Evolutionary conservation across 2,888 invertebrate genomes (phyloP).

Genomic region (Gymnocheta viridis): DNA sequence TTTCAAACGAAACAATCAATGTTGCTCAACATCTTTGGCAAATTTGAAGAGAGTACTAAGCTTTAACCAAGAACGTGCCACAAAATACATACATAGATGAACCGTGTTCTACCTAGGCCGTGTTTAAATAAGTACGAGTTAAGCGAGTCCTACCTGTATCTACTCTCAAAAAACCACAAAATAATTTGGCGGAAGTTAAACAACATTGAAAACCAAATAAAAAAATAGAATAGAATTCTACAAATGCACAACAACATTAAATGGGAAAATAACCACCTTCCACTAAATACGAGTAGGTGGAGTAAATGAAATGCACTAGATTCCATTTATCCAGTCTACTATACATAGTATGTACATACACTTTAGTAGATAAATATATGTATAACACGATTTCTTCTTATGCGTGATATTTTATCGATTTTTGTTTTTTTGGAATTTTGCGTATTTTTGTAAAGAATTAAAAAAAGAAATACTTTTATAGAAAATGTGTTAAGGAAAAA

Average conservation of each 20-base stretch:
- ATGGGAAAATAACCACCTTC: background rate
- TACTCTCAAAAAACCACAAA: slow-evolving; percentile 4
- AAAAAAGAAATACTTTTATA: slow-evolving; percentile 20
- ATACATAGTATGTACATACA: background rate
- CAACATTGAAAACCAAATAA: background rate
- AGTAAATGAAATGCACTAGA: slow-evolving; percentile 23
- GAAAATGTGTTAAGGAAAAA: slow-evolving; percentile 5
- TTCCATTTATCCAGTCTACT: slow-evolving; percentile 2
- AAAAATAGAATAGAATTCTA: background rate
- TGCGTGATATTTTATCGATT: slow-evolving; percentile 50
- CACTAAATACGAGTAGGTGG: slow-evolving; percentile 8
- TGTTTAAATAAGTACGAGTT: no score
- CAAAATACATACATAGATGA: no score
- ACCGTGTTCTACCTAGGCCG: no score
- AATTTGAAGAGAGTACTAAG: no score
- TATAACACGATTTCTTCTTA: slow-evolving; percentile 16
- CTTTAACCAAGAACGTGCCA: no score
- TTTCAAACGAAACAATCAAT: no score
- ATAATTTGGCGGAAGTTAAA: slow-evolving; percentile 8
- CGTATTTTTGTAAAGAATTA: background rate
- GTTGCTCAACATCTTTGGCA: no score
- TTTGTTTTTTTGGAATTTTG: background rate
- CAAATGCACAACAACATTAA: slow-evolving; percentile 2
- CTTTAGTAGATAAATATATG: background rate
- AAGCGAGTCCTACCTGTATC: no score